Percentiles rank a stretch among this genome's conserved stretches.
Evolutionary conservation across 2,113 vertebrate genomes (phyloP).

Genomic region (Callipepla californica): DNA sequence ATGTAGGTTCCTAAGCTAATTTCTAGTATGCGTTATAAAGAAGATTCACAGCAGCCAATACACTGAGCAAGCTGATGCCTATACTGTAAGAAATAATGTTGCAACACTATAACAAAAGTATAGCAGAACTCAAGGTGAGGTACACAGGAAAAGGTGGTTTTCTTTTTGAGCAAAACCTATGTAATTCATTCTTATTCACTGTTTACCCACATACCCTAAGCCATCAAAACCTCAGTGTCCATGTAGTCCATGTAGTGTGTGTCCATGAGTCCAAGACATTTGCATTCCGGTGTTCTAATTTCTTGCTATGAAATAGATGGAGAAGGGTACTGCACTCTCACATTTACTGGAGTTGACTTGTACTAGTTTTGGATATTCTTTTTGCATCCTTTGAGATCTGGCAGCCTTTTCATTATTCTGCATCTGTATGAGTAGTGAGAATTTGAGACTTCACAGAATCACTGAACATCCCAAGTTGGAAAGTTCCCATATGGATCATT

Average conservation of each 20-base stretch:
- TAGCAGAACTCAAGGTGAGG: neutral
- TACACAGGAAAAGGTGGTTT: neutral
- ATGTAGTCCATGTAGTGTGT: neutral
- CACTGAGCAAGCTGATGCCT: neutral
- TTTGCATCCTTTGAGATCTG: neutral
- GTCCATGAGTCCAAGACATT: neutral
- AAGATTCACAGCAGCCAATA: neutral
- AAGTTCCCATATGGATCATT: no score
- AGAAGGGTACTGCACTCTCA: neutral
- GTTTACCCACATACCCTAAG: neutral
- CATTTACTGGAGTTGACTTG: neutral
- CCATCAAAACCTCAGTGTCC: neutral
- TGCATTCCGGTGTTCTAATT: neutral
- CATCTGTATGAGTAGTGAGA: neutral
- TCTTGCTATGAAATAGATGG: fast-evolving
- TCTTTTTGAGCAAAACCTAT: neutral
- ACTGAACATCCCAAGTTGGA: no score
- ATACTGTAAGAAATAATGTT: neutral
- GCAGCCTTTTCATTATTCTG: neutral
- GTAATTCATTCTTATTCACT: neutral
- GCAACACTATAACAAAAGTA: neutral
- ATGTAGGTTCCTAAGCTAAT: neutral
- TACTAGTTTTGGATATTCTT: neutral
- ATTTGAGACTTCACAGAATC: neutral
- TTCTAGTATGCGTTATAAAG: neutral